Conservation (phyloP, 2,797 vertebrate genomes). For the Bradypodion pumilum region DNA sequence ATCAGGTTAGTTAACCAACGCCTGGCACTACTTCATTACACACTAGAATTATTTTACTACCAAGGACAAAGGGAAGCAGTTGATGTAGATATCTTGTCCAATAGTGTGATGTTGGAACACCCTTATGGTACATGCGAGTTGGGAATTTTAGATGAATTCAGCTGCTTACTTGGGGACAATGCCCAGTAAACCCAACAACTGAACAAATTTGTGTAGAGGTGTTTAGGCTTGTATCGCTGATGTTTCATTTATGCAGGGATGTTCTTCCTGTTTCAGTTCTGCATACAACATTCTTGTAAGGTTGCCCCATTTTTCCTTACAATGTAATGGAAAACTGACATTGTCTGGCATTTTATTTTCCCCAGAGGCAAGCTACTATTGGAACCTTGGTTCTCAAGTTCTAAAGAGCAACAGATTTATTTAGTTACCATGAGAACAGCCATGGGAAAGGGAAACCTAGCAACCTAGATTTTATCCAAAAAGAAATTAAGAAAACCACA, state of each 20-base stretch:
- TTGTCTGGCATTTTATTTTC: background rate
- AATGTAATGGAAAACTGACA: background rate
- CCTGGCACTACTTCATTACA: too few relatives aligned
- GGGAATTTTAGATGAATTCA: too few relatives aligned
- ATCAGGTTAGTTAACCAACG: too few relatives aligned
- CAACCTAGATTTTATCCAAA: slow-evolving; percentile 21
- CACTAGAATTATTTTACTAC: too few relatives aligned
- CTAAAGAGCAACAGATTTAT: slow-evolving; percentile 14
- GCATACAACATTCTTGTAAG: background rate
- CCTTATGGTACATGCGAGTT: too few relatives aligned
- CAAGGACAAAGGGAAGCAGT: too few relatives aligned
- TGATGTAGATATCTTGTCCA: too few relatives aligned
- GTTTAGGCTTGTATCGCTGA: background rate
- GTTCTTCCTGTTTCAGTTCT: background rate
- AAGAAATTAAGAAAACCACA: background rate
- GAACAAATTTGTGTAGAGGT: background rate
- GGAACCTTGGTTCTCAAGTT: background rate
- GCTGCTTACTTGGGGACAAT: background rate
- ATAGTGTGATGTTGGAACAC: too few relatives aligned
- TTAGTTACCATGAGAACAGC: slow-evolving; percentile 4
- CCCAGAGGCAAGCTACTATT: background rate
- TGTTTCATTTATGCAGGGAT: background rate
- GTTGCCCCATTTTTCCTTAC: background rate
- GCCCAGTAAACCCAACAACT: background rate
- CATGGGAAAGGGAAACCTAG: background rate